Evolutionary conservation across 2,888 invertebrate species (phyloP).

Genomic region (Synanthedon formicaeformis): DNA sequence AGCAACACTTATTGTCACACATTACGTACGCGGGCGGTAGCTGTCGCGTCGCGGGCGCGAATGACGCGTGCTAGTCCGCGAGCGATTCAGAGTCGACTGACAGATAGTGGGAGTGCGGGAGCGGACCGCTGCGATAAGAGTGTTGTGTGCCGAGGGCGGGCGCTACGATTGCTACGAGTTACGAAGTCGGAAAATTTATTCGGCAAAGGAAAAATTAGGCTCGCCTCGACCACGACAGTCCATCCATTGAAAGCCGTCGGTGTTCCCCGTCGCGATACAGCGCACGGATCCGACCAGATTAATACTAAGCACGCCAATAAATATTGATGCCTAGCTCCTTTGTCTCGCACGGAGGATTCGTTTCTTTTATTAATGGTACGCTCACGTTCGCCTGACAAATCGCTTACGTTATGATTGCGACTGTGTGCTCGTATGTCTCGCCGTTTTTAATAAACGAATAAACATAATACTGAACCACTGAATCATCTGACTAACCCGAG

Average conservation of each 20-base stretch:
- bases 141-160: conserved; percentile 1
- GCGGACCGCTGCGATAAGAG: conserved; percentile 7
- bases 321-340: conserved; percentile 64
- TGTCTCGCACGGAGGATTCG: conserved; percentile 62
- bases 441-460: no score
- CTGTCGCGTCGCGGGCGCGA: conserved; percentile 20
- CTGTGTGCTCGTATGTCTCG: neutral
- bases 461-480: no score
- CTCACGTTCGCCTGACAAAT: conserved; percentile 58
- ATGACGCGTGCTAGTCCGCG: conserved; percentile 39
- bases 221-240: conserved; percentile 52
- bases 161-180: conserved; percentile 26
- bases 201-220: conserved; percentile 50
- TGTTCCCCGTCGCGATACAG: conserved; percentile 33
- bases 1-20: conserved; percentile 71
- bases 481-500: no score
- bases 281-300: conserved; percentile 57
- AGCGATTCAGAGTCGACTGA: conserved; percentile 51
- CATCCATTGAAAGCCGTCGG: conserved; percentile 39
- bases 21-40: conserved; percentile 50
- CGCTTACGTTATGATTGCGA: conserved; percentile 8
- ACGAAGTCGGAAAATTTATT: conserved; percentile 40
- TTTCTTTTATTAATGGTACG: conserved; percentile 60
- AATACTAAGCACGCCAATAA: conserved; percentile 69
- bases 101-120: conserved; percentile 8